Base-by-base conservation (phyloP, 2,888 invertebrate genomes). In the Sesia bembeciformis region DNA sequence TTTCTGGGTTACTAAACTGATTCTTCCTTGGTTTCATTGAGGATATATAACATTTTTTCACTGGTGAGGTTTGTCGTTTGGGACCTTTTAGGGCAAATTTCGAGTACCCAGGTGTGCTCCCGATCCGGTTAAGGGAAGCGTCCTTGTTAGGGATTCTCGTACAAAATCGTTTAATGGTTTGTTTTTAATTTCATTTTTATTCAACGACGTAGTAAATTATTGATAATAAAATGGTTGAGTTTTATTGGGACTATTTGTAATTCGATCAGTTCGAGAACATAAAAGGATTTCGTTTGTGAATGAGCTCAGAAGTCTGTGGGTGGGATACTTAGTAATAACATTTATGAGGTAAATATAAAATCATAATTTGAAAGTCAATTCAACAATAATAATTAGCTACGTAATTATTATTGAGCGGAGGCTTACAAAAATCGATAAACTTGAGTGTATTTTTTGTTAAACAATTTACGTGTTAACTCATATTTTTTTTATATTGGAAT, bases 31-130 rank as follows among this genome's bases (percentile, higher is more conserved):
- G 40, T 5, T 5, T 39, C 41, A 58, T 56, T 57, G 8, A 40
- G 53, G 42, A 66, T 54, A 65, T 85, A 72, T 54, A 66, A 53
- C 76, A 52, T 77, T 79, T 65, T 58, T 56, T 38, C 60, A 52
- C 54, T 59, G 53, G 52, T 54, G 8, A 38, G 40, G 41, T 43
- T 52, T 81, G 89, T 85, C 88, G 88, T 83, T 85, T 89, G 83
- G 78, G 88, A 84, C 87, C 85, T 88, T 88, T 86, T 85, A 79
- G 76, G 81, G 77, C 77, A 81, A 81, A 80, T 81, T 84, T 87
- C 76, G 84, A 87, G 89, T 87, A 81, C 89, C 89, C 89, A 89
- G 89, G 89, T 89, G 89, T 86, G 89, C 83, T 87, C 87, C 86
- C 86, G 86, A 87, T 86, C 87, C 87, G 84, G 88, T 88, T 87